Percentiles rank a stretch among this genome's conserved stretches.
Conservation (phyloP, 2,113 vertebrate genomes). For the Ictalurus punctatus region DNA sequence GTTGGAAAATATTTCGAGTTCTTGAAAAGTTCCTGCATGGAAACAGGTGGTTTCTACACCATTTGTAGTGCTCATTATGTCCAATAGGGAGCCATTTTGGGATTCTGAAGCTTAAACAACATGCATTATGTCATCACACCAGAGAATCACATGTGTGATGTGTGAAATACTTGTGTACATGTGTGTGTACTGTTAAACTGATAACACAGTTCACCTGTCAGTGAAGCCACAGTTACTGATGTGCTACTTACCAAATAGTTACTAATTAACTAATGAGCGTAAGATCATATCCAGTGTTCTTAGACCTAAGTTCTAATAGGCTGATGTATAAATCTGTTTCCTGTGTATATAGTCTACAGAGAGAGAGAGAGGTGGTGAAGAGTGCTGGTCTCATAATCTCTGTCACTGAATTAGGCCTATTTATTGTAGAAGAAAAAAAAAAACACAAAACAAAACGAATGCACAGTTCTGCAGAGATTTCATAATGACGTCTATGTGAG, state of each 20-base stretch:
- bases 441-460: conserved; percentile 1
- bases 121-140: neutral
- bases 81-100: neutral
- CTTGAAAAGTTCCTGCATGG: neutral
- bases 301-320: conserved; percentile 4
- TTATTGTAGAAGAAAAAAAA: conserved; percentile 47
- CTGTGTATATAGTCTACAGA: conserved; percentile 4
- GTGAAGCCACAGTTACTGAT: conserved; percentile 9
- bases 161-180: neutral
- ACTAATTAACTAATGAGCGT: conserved; percentile 36
- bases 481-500: neutral
- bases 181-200: conserved; percentile 42
- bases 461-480: conserved; percentile 32
- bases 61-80: neutral
- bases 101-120: neutral
- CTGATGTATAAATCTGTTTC: conserved; percentile 32
- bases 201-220: neutral
- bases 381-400: neutral
- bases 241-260: conserved; percentile 32
- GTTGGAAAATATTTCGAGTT: neutral
- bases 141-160: neutral
- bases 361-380: neutral
- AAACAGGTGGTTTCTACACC: neutral
- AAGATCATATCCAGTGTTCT: conserved; percentile 22
- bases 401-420: conserved; percentile 26